Percentiles rank a stretch among this genome's conserved stretches.
These are phyloP conservation scores for Oscheius onirici DNA, from an alignment of 2,888 invertebrate genomes.

Conservation along the genomic window DNA sequence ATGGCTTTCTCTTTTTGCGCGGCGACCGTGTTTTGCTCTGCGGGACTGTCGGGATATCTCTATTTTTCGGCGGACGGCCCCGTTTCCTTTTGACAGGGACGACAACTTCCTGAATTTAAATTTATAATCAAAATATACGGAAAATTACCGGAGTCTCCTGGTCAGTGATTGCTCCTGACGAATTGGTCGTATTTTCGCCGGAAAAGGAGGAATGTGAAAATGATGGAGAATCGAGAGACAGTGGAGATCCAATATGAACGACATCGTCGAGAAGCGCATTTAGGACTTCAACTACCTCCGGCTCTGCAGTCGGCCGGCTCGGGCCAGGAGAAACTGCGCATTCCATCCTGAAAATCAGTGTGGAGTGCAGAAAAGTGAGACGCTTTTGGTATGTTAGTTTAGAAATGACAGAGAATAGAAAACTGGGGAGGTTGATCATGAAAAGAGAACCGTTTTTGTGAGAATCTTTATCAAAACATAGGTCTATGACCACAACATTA, in stretches of 20 bases:
- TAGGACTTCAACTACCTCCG: neutral
- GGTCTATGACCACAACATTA: too few relatives aligned
- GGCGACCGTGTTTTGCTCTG: neutral
- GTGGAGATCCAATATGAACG: neutral
- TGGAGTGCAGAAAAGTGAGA: too few relatives aligned
- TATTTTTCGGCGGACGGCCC: constrained; percentile 14
- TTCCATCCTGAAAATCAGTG: neutral
- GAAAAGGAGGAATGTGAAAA: neutral
- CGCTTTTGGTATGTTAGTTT: too few relatives aligned
- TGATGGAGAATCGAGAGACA: constrained; percentile 11
- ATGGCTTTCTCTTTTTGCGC: neutral
- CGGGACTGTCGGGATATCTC: neutral
- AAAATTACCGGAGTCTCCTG: neutral
- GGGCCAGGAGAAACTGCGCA: neutral
- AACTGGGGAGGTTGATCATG: too few relatives aligned
- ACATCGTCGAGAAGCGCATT: neutral
- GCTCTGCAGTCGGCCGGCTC: neutral
- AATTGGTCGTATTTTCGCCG: neutral
- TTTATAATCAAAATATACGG: neutral
- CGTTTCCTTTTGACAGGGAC: neutral
- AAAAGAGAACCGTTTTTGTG: too few relatives aligned
- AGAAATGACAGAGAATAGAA: too few relatives aligned
- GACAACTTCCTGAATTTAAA: neutral
- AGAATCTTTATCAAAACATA: too few relatives aligned
- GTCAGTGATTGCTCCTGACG: constrained; percentile 6